Conservation (phyloP, 2,888 invertebrate species). For the Gymnocheta viridis region DNA sequence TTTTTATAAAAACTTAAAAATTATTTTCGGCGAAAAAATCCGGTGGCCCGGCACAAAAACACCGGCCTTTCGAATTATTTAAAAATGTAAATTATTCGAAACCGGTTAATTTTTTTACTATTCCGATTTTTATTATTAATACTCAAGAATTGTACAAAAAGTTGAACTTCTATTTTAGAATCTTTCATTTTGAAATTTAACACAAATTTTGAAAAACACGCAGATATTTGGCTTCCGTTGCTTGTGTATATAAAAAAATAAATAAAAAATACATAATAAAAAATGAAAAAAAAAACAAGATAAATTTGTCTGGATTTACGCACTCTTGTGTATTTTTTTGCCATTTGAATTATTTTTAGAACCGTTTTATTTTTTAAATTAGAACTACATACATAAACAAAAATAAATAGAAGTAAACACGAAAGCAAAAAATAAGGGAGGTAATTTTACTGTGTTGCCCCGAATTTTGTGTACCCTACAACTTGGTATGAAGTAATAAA, state of each 20-base stretch:
- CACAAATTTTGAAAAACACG: neutral
- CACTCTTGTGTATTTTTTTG: neutral
- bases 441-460: neutral
- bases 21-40: too few relatives aligned
- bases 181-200: neutral
- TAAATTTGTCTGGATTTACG: neutral
- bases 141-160: neutral
- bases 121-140: too few relatives aligned
- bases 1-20: too few relatives aligned
- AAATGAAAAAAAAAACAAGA: neutral
- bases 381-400: neutral
- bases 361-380: conserved; percentile 8
- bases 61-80: too few relatives aligned
- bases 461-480: neutral
- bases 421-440: neutral
- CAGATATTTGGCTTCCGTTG: neutral
- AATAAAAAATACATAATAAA: too few relatives aligned
- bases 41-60: too few relatives aligned
- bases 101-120: too few relatives aligned
- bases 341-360: conserved; percentile 18
- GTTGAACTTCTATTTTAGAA: neutral
- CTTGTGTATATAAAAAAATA: too few relatives aligned
- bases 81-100: too few relatives aligned
- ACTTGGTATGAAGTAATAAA: neutral
- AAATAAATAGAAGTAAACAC: neutral